Base-by-base conservation (phyloP, 1,140 invertebrate species). In the Heterodera carotae region DNA sequence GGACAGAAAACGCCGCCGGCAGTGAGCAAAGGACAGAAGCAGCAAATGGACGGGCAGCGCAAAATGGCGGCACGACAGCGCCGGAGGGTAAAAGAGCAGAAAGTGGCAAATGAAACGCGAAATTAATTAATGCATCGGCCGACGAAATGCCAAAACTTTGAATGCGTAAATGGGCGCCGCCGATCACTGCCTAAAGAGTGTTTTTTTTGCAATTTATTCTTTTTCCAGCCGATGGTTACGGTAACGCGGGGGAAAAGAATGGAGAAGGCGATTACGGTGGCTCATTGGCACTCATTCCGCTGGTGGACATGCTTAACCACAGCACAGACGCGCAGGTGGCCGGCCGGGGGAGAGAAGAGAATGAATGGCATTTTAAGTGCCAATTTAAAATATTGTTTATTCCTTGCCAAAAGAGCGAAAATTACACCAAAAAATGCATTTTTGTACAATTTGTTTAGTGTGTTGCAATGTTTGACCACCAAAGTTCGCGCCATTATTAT, bases 281-380 rank as follows among this genome's bases (percentile, higher is more conserved):
- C 84, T 88, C 92, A 56, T 82, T 89, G 82, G 93, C 92, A 8
- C 85, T 94, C 25, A 92, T 92, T 62, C 93, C 93, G 2, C 92
- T 92, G 80, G 86, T 94, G 29, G 93, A 94, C 88, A 89, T 94
- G 76, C 90, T 94, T 71, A 94, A 94, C 90, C 93, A 94, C 87
- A 90, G 90, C 18, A 84, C 88, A 76, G 76, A 76, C 36, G 90
- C 91, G 53, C 87, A 88, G 80, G 88, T 88, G 27, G 12, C 27
- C 36, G 36, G 27, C 18, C 36, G 36, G 36, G 10, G 10, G 10
- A 10, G 36, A 39, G 36, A 10, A 10, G 36, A 39, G 4, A 39
- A 39, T 39, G 36, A 39, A 1, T 33, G 56, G 22, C 48, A 39
- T 69, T 69, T 67, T n/a, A n/a, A n/a, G 64, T n/a, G n/a, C n/a